Percentiles rank a stretch among this genome's conserved stretches.
Evolutionary conservation across 2,797 vertebrate genomes (phyloP).

Genomic region (Crenuchus spilurus): DNA sequence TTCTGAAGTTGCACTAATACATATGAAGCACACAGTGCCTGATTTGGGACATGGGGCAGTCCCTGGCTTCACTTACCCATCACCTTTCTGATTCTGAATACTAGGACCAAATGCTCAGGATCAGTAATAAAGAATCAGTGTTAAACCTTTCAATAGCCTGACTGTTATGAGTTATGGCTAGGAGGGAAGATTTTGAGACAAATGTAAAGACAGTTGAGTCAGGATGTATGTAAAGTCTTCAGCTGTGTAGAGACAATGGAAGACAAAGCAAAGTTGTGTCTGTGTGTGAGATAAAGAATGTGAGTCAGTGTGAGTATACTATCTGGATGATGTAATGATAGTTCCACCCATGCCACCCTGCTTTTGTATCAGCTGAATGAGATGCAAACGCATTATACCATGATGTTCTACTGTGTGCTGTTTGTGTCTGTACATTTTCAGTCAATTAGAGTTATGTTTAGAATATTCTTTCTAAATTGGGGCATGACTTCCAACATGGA

Average conservation of each 20-base stretch:
- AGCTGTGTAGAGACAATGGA: background rate
- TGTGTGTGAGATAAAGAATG: conserved; percentile 1
- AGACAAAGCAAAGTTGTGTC: conserved; percentile 15
- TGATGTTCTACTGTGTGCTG: background rate
- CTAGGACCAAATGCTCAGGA: no score
- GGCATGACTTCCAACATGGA: no score
- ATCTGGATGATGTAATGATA: conserved; percentile 40
- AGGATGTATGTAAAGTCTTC: background rate
- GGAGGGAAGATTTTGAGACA: background rate
- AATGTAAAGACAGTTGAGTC: background rate
- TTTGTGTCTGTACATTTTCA: conserved; percentile 8
- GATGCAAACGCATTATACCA: conserved; percentile 1
- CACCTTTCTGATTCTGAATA: no score
- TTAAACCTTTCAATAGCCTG: no score
- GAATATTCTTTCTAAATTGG: no score
- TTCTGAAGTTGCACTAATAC: no score
- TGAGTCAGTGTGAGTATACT: conserved; percentile 52
- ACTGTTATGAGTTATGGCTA: background rate
- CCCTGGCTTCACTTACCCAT: no score
- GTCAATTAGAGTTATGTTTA: no score
- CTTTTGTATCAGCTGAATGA: conserved; percentile 52
- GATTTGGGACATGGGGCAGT: no score
- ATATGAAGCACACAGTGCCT: no score
- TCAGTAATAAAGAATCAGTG: no score
- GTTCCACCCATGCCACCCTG: conserved; percentile 60